Evolutionary conservation across 2,113 vertebrate species (phyloP).

Genomic region (Neotoma lepida): DNA sequence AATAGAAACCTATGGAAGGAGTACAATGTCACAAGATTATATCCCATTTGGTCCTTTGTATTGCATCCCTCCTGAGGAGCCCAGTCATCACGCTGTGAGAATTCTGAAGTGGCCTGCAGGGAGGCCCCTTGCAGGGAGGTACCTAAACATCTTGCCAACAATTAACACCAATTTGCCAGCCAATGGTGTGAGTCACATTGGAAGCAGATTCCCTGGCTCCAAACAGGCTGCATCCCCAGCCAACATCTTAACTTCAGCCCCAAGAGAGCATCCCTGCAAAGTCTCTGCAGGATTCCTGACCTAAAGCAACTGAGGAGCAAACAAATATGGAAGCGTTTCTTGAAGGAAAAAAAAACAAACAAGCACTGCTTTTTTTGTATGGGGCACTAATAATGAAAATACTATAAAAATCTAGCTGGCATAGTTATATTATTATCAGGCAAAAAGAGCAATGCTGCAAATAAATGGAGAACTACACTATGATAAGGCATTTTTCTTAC

Average conservation of each 20-base stretch:
- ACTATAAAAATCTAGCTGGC: background rate
- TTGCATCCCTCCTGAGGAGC: background rate
- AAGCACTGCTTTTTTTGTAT: background rate
- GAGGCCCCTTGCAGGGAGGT: background rate
- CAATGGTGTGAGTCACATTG: background rate
- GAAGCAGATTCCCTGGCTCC: background rate
- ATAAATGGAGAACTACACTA: background rate
- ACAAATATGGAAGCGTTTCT: background rate
- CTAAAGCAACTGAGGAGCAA: background rate
- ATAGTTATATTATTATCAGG: background rate
- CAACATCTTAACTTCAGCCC: background rate
- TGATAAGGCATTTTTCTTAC: background rate
- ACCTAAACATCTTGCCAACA: background rate
- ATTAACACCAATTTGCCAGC: background rate
- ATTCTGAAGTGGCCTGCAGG: background rate
- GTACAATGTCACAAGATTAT: background rate
- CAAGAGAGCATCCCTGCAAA: background rate
- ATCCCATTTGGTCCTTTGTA: background rate
- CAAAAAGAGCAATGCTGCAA: background rate
- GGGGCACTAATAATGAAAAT: background rate
- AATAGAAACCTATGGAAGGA: background rate
- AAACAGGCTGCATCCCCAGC: background rate
- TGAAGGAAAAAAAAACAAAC: background rate
- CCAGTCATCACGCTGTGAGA: background rate
- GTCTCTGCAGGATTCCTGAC: slow-evolving; percentile 13